Conservation (phyloP, 1,140 invertebrate genomes). For the Diachasmimorpha longicaudata region DNA sequence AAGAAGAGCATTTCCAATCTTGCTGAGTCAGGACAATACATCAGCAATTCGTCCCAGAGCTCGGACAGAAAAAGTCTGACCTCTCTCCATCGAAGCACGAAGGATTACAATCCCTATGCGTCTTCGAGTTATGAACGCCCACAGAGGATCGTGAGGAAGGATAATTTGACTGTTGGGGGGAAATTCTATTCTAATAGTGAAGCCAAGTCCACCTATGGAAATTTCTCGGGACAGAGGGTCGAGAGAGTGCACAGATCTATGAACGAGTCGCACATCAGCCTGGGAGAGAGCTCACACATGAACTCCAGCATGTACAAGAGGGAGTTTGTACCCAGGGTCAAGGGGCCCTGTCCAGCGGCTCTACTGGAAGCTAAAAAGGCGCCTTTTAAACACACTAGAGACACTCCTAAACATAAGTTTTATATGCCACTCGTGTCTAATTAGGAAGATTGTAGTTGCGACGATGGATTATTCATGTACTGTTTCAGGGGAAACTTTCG, state of each 20-base stretch:
- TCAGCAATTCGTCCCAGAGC: slow-evolving; percentile 69
- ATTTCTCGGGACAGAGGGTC: slow-evolving; percentile 65
- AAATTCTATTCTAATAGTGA: slow-evolving; percentile 75
- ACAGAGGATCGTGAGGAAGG: slow-evolving; percentile 65
- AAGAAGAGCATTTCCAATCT: slow-evolving; percentile 80
- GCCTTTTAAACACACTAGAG: slow-evolving; percentile 80
- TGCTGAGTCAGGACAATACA: slow-evolving; percentile 73
- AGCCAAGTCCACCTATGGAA: slow-evolving; percentile 69
- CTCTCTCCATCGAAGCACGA: slow-evolving; percentile 71
- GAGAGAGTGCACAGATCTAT: slow-evolving; percentile 66
- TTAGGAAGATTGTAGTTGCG: too few species aligned
- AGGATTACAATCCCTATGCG: slow-evolving; percentile 62
- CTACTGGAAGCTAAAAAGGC: slow-evolving; percentile 74
- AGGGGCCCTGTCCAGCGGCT: slow-evolving; percentile 78
- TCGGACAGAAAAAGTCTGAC: slow-evolving; percentile 77
- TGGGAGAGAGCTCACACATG: slow-evolving; percentile 68
- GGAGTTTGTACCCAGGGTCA: slow-evolving; percentile 72
- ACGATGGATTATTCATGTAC: too few species aligned
- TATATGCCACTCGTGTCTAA: slow-evolving; percentile 69
- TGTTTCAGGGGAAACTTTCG: too few species aligned
- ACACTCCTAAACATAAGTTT: slow-evolving; percentile 83
- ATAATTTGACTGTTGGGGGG: slow-evolving; percentile 73
- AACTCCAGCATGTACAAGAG: slow-evolving; percentile 75
- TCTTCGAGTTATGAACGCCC: slow-evolving; percentile 61
- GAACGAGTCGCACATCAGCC: slow-evolving; percentile 74